Evolutionary conservation across 2,113 vertebrate genomes (phyloP), one percentile per base, ranked within the genome.

Genomic region (Aptenodytes forsteri): DNA sequence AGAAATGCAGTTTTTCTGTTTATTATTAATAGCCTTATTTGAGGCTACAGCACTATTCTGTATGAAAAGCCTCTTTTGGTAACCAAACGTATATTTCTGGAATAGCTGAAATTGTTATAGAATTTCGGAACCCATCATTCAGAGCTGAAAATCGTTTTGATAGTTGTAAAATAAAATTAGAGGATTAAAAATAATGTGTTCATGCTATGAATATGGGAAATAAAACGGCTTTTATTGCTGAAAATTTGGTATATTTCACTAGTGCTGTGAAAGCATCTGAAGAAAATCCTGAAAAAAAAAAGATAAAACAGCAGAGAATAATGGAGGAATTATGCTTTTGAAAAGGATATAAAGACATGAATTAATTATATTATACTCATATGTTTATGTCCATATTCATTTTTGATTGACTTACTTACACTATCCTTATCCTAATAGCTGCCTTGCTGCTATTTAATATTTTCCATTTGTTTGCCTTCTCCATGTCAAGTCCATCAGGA

Each of bases 381-480:
- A 72, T 64, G 20, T 93, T 92, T 85, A 77, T 66, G 26, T 54
- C 10, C 10, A 34, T 89, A 89, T 89, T 83, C 3, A 59, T 70
- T 76, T 95, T 67, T 80, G 15, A 80, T 52, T 89, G 29, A 72
- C 77, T 87, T 66, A 72, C 77, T 87, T 66, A 46, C 29, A 36
- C 12, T 58, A 50, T 66, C 70, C 30, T 88, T 91, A 78, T 87
- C 70, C 42, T 91, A 83, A 93, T 52, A 94, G n/a, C 71, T 93
- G 38, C 21, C 62, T 62, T 91, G 21, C 47, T 91, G 19, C 25
- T 81, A 11, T 87, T 94, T 85, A 71, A 11, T 79, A 65, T 80
- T 89, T 96, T 92, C 25, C 14, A 47, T 80, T 80, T 81, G 13
- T 93, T 89, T 95, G 14, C 30, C 38, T 96, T 93, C 27, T 83